These are phyloP conservation scores for Xenentodon cancila DNA, from an alignment of 2,797 vertebrate species.

Conservation along the genomic window DNA sequence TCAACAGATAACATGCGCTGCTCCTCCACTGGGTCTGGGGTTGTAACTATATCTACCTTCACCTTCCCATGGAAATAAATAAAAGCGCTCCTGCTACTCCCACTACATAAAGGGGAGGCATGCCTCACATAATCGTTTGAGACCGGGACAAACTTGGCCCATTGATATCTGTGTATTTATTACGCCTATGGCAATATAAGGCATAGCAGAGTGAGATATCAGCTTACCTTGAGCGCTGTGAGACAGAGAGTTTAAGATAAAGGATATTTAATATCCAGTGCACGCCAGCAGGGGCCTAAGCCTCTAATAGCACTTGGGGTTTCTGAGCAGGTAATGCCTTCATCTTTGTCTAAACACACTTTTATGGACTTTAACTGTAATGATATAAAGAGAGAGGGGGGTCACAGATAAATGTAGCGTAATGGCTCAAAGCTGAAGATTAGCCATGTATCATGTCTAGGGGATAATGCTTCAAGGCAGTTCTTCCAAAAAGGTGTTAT, in stretches of 20 bases:
- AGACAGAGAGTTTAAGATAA: slow-evolving; percentile 86
- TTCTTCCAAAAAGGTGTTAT: slow-evolving; percentile 85
- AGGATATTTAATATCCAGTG: slow-evolving; percentile 90
- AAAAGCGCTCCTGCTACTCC: slow-evolving; percentile 67
- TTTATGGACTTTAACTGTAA: slow-evolving; percentile 86
- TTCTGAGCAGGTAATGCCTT: slow-evolving; percentile 85
- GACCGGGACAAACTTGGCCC: slow-evolving; percentile 84
- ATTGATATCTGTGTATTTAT: slow-evolving; percentile 89
- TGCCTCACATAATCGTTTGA: slow-evolving; percentile 80
- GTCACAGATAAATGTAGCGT: slow-evolving; percentile 87
- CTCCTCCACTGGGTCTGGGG: slow-evolving; percentile 62
- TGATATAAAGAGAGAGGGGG: slow-evolving; percentile 81
- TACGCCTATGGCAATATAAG: slow-evolving; percentile 86
- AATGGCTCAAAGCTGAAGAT: slow-evolving; percentile 86
- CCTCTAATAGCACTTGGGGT: slow-evolving; percentile 84
- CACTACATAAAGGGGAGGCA: slow-evolving; percentile 73
- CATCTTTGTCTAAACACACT: slow-evolving; percentile 89
- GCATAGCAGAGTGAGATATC: slow-evolving; percentile 84
- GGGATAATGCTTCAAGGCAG: slow-evolving; percentile 86
- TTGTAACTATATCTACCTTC: slow-evolving; percentile 78
- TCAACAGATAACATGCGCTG: slow-evolving; percentile 69
- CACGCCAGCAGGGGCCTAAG: slow-evolving; percentile 80
- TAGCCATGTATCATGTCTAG: slow-evolving; percentile 84
- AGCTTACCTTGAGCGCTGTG: slow-evolving; percentile 82
- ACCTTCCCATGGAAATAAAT: slow-evolving; percentile 75